Conservation (phyloP, 2,888 invertebrate species). For the Germaria angustata region DNA sequence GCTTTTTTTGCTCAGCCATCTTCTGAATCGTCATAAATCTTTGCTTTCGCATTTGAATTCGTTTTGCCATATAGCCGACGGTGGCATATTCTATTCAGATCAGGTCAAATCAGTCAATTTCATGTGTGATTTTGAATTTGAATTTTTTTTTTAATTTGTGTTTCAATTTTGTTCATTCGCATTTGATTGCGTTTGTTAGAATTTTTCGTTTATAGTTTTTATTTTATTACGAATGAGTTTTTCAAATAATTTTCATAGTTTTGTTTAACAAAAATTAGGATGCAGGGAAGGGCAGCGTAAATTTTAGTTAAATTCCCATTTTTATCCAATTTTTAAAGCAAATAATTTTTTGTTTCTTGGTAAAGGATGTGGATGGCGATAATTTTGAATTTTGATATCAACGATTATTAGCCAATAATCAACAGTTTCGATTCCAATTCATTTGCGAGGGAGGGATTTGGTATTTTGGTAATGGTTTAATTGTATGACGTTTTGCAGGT, state of each 20-base stretch:
- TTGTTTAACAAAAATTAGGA: constrained; percentile 44
- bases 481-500: constrained; percentile 63
- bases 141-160: constrained; percentile 34
- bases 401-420: constrained; percentile 2
- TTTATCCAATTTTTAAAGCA: constrained; percentile 17
- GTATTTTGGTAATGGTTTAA: too few species aligned
- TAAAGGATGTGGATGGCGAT: constrained; percentile 13
- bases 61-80: constrained; percentile 98
- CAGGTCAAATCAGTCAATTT: constrained; percentile 63
- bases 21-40: constrained; percentile 94
- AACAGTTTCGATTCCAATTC: too few species aligned
- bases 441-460: too few species aligned
- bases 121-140: constrained; percentile 49
- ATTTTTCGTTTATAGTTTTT: constrained; percentile 28
- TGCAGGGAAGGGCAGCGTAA: too few species aligned
- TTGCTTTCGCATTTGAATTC: constrained; percentile 97
- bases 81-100: constrained; percentile 93
- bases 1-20: constrained; percentile 94
- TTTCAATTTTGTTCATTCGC: constrained; percentile 41
- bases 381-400: constrained; percentile 61
- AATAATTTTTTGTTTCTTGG: too few species aligned
- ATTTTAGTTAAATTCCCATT: constrained; percentile 49
- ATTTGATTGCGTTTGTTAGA: too few species aligned
- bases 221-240: too few species aligned
- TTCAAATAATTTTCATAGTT: too few species aligned